phyloP scores from a whole-genome alignment of 2,113 vertebrate species.

The Asarcornis scutulata region DNA sequence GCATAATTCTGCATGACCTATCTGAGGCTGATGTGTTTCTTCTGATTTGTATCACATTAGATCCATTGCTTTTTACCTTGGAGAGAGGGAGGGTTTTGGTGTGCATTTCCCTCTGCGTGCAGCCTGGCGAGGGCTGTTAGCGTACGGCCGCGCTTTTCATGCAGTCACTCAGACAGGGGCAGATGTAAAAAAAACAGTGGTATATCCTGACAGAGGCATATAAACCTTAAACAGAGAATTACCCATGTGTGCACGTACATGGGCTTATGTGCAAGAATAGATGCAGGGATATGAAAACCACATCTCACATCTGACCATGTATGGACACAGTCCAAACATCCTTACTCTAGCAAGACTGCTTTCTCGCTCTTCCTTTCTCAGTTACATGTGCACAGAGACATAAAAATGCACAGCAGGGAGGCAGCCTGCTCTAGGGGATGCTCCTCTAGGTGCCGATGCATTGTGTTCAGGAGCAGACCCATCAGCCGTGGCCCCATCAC shows the following conservation, averaged over 20 bases:
- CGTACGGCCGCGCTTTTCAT: neutral
- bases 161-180: neutral
- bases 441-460: neutral
- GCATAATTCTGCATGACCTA: neutral
- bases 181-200: constrained; percentile 39
- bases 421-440: neutral
- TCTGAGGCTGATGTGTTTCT: neutral
- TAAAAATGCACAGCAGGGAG: neutral
- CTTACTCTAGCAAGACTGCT: neutral
- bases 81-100: neutral
- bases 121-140: neutral
- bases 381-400: neutral
- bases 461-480: neutral
- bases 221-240: constrained; percentile 8
- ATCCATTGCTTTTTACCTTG: neutral
- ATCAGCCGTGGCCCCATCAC: neutral
- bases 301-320: neutral
- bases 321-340: neutral
- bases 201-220: neutral
- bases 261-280: constrained; percentile 8
- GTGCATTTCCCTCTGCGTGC: neutral
- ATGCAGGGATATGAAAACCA: neutral
- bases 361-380: neutral
- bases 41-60: neutral
- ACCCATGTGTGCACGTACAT: neutral